Evolutionary conservation across 2,113 vertebrate genomes (phyloP), one percentile per base, ranked within the genome.

Genomic region (Stegastes partitus): DNA sequence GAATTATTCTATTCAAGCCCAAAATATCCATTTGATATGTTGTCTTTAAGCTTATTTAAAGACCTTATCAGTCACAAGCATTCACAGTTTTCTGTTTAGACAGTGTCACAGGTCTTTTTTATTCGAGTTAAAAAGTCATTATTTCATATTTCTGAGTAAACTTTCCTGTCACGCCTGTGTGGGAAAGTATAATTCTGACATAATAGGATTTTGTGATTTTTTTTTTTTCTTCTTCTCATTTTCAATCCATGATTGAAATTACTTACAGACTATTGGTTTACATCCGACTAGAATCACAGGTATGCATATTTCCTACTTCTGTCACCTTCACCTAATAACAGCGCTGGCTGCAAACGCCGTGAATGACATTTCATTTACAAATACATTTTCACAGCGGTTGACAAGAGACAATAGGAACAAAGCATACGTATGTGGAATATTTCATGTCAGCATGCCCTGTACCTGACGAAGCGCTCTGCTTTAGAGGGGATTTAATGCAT

Each of bases 221-320:
- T 2, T 0, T 42, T 3, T 56, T 2, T 0, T 42, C 2, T 56
- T 65, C 14, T 51, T 75, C 31, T 76, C 15, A 54, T 78, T 63
- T 76, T 70, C 15, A 80, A 53, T 69, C 28, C 2, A 1, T 67
- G 63, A 88, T 83, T 74, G 15, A 80, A 80, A 70, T 71, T 28
- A 64, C 53, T 71, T 75, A 31, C 54, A 47, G 25, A 10, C 11
- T 11, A 9, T 44, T 67, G 11, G n/a, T 62, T 57, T 34, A 65
- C 47, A 51, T 45, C 28, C 19, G 55, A 15, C 31, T 42, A 57
- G 25, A 70, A 59, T 76, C 14, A 25, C 25, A 58, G 22, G 15
- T 68, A 53, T 61, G 18, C 23, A 53, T 26, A 50, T 56, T 21
- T 53, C 5, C 22, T 47, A 0, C 50, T 42, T 51, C 56, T 75